Evolutionary conservation across 2,888 invertebrate genomes (phyloP), one percentile per base, ranked within the genome.

Genomic region (Hybos culiciformis): DNA sequence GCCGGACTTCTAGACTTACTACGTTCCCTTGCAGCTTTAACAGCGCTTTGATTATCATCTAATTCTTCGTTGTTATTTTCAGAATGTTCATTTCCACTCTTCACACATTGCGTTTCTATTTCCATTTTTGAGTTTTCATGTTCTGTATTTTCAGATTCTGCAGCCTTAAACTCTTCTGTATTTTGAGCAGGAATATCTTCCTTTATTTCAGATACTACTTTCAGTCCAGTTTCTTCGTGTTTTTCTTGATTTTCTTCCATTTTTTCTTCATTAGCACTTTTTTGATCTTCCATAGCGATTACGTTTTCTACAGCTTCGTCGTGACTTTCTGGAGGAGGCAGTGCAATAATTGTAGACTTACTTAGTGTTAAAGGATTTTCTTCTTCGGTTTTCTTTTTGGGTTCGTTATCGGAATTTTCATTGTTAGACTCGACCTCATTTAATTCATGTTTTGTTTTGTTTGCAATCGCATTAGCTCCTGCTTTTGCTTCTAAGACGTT

Each of bases 401-500:
- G 3, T 20, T 36, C 20, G 9, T 36, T 19, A 14, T 36, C 21
- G 2, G 29, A 29, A 29, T 12, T 12, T 5, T 29, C 29, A 29
- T 29, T n/a, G n/a, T 12, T 29, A n/a, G 3, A 4, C 8, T 29
- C n/a, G 4, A 29, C n/a, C n/a, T n/a, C 6, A 29, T 29, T 29
- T n/a, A 29, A 29, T 29, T 12, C 29, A n/a, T 29, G 12, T 29
- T 5, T 4, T 6, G 29, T n/a, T n/a, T 8, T n/a, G n/a, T 12
- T 29, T 29, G n/a, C n/a, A n/a, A 2, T 19, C n/a, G 54, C 66
- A 39, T 65, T 65, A 50, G 62, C 73, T 39, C 77, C 75, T 23
- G 80, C 79, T 62, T 78, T 80, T 41, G 77, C 75, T 60, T 96
- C 94, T 46, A 96, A 69, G 45, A 85, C 75, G 55, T 83, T 78